These are phyloP conservation scores for Triplophysa yarkandensis DNA, from an alignment of 2,797 vertebrate genomes.

Conservation along the genomic window DNA sequence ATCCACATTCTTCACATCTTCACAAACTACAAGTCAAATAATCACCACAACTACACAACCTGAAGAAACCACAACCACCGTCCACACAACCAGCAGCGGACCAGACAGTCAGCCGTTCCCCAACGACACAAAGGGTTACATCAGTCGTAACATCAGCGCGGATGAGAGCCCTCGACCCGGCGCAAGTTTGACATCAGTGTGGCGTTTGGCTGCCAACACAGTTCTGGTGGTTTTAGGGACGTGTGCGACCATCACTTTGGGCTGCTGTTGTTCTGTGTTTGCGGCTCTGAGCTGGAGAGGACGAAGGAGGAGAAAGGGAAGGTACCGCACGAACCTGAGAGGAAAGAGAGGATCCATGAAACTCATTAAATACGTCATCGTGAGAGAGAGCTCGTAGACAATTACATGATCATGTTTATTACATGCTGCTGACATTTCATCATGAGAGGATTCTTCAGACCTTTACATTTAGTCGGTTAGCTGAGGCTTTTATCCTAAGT, in stretches of 20 bases:
- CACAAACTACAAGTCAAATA: neutral
- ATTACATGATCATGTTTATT: neutral
- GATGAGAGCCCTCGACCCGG: slow-evolving; percentile 48
- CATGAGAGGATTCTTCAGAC: no score
- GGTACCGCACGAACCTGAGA: slow-evolving; percentile 74
- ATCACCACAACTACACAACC: neutral
- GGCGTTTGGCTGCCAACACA: slow-evolving; percentile 70
- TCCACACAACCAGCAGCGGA: slow-evolving; percentile 38
- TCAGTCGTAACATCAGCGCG: slow-evolving; percentile 74
- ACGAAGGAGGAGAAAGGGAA: slow-evolving; percentile 75
- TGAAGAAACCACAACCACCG: neutral
- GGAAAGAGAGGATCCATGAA: slow-evolving; percentile 71
- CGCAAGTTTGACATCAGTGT: slow-evolving; percentile 57
- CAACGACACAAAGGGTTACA: slow-evolving; percentile 80
- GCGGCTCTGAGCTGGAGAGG: slow-evolving; percentile 73
- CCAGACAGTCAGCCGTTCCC: slow-evolving; percentile 76
- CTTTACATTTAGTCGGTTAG: no score
- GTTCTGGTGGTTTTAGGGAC: slow-evolving; percentile 78
- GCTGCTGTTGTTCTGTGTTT: slow-evolving; percentile 80
- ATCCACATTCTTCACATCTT: neutral
- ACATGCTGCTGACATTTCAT: slow-evolving; percentile 40
- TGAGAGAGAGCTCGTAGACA: slow-evolving; percentile 68
- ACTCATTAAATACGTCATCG: slow-evolving; percentile 72
- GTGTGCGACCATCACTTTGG: slow-evolving; percentile 73
- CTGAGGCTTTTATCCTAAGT: no score